phyloP scores from a whole-genome alignment of 2,888 invertebrate genomes.

The Blomia tropicalis region DNA sequence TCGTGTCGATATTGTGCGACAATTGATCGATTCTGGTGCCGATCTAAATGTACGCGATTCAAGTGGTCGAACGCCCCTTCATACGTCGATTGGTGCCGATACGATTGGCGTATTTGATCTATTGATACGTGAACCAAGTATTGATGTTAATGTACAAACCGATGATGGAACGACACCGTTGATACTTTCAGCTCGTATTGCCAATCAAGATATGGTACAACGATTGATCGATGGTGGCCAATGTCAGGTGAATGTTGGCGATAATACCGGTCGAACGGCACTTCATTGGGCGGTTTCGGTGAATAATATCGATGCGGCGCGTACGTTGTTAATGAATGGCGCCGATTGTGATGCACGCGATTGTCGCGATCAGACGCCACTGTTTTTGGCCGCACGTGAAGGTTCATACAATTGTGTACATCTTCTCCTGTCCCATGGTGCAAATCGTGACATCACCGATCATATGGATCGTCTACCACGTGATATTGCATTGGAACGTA shows the following conservation, averaged over 20 bases:
- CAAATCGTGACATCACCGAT: constrained; percentile 89
- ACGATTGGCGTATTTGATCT: constrained; percentile 91
- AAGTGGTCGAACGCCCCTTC: constrained; percentile 80
- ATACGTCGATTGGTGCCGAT: constrained; percentile 87
- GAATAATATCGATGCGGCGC: constrained; percentile 84
- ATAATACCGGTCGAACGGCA: constrained; percentile 75
- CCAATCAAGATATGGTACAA: constrained; percentile 91
- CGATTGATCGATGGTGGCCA: constrained; percentile 85
- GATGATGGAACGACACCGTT: constrained; percentile 89
- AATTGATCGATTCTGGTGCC: constrained; percentile 74
- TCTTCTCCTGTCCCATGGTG: constrained; percentile 71
- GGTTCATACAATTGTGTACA: constrained; percentile 83
- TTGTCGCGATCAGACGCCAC: constrained; percentile 87
- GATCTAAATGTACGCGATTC: constrained; percentile 89
- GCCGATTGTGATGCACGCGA: constrained; percentile 94
- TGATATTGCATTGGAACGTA: constrained; percentile 76
- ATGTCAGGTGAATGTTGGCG: constrained; percentile 85
- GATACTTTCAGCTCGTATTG: constrained; percentile 73
- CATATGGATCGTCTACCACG: constrained; percentile 90
- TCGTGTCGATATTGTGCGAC: constrained; percentile 80
- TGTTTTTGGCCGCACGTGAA: constrained; percentile 88
- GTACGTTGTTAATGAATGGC: constrained; percentile 71
- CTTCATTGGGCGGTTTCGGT: constrained; percentile 96
- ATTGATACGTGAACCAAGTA: constrained; percentile 72
- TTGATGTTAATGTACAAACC: constrained; percentile 82